Evolutionary conservation across 2,797 vertebrate genomes (phyloP).

Genomic region (Ciconia nigra): DNA sequence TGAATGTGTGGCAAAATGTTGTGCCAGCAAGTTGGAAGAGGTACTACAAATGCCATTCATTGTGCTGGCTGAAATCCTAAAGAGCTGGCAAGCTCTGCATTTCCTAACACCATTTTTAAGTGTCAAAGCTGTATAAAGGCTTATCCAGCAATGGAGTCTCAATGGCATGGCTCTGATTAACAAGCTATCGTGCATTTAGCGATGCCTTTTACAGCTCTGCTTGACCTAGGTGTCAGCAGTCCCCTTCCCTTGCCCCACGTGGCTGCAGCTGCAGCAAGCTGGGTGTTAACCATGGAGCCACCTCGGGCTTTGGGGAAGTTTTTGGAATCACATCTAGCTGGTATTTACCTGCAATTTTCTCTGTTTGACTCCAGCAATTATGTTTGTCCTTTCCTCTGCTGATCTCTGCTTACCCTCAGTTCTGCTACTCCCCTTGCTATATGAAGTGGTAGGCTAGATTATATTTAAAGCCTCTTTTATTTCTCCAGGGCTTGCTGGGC

Average conservation of each 20-base stretch:
- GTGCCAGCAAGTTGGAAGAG: background rate
- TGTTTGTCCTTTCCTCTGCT: conserved; percentile 44
- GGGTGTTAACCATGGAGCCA: background rate
- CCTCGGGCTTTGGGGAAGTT: background rate
- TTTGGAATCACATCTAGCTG: background rate
- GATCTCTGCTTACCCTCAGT: background rate
- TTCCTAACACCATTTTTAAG: conserved; percentile 13
- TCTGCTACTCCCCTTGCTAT: background rate
- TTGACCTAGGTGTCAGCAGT: background rate
- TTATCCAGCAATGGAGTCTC: background rate
- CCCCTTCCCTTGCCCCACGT: background rate
- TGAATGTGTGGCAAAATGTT: background rate
- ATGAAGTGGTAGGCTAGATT: background rate
- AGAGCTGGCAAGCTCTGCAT: conserved; percentile 23
- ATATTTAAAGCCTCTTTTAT: conserved; percentile 53
- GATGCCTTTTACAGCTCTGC: background rate
- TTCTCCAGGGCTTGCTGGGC: conserved; percentile 49
- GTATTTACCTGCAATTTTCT: conserved; percentile 45
- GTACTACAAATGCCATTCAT: background rate
- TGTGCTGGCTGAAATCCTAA: conserved; percentile 10
- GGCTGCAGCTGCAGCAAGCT: background rate
- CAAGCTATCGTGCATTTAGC: background rate
- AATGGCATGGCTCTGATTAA: background rate
- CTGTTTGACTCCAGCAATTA: conserved; percentile 43
- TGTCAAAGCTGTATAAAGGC: conserved; percentile 7